Conservation (phyloP, 2,797 vertebrate species). For the Danio tinwini region DNA sequence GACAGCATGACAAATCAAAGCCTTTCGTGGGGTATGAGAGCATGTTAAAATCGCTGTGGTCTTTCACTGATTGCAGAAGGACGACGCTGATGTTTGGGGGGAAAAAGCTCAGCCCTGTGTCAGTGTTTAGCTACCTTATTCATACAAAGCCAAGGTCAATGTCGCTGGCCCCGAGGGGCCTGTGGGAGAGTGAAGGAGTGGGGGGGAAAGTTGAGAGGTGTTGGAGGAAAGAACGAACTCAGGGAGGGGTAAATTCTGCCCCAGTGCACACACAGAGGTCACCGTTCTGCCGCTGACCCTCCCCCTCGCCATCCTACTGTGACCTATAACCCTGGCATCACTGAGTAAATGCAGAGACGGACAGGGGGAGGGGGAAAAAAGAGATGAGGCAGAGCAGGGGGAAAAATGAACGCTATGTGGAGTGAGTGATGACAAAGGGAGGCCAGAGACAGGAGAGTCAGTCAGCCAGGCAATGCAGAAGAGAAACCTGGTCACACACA, state of each 20-base stretch:
- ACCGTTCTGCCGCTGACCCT: slow-evolving; percentile 74
- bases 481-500: slow-evolving; percentile 67
- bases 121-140: slow-evolving; percentile 69
- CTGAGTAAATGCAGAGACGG: slow-evolving; percentile 78
- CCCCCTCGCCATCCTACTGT: slow-evolving; percentile 74
- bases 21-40: slow-evolving; percentile 59
- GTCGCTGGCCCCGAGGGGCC: slow-evolving; percentile 78
- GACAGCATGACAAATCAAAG: slow-evolving; percentile 67
- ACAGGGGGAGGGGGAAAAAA: slow-evolving; percentile 67
- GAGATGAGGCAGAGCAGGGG: slow-evolving; percentile 40
- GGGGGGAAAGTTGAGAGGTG: slow-evolving; percentile 71
- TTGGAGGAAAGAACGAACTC: slow-evolving; percentile 68
- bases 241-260: slow-evolving; percentile 86
- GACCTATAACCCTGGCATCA: slow-evolving; percentile 83
- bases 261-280: slow-evolving; percentile 85
- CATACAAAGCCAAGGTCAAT: slow-evolving; percentile 86
- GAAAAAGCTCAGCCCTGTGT: slow-evolving; percentile 54
- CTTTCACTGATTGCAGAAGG: slow-evolving; percentile 33
- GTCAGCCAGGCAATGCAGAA: slow-evolving; percentile 63
- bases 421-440: slow-evolving; percentile 75
- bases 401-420: slow-evolving; percentile 63
- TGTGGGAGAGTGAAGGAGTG: slow-evolving; percentile 74
- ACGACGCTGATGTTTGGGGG: slow-evolving; percentile 60
- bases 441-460: slow-evolving; percentile 63
- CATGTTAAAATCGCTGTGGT: slow-evolving; percentile 63